Evolutionary conservation across 1,140 invertebrate genomes (phyloP).

Genomic region (Vollenhovia emeryi): DNA sequence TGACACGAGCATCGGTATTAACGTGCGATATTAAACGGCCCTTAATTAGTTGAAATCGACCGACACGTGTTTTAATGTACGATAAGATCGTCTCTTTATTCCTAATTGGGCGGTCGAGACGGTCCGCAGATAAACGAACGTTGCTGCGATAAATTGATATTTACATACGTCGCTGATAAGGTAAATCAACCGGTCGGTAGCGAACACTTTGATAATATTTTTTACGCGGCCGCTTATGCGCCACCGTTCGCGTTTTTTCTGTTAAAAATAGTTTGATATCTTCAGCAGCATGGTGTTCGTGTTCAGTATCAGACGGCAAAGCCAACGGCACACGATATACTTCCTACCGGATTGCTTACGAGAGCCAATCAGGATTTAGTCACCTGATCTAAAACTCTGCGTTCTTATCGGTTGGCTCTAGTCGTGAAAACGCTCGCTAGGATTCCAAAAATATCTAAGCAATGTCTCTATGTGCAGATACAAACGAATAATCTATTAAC

Average conservation of each 20-base stretch:
- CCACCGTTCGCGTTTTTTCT: conserved; percentile 1
- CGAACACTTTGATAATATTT: not conserved
- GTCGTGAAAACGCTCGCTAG: not conserved
- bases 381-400: no score
- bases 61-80: not conserved
- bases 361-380: no score
- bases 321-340: no score
- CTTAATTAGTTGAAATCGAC: conserved; percentile 43
- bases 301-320: not conserved
- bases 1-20: not conserved
- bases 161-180: conserved; percentile 49
- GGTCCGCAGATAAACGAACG: conserved; percentile 42
- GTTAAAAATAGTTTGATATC: conserved; percentile 47
- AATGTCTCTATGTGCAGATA: not conserved
- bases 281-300: not conserved
- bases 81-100: not conserved
- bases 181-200: conserved; percentile 14
- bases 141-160: conserved; percentile 51
- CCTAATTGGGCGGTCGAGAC: conserved; percentile 27
- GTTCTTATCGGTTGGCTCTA: no score
- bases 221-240: not conserved
- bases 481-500: not conserved
- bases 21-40: conserved; percentile 18
- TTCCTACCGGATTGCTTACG: no score
- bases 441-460: not conserved